phyloP scores from a whole-genome alignment of 2,113 vertebrate genomes.

The Nannospalax galili region DNA sequence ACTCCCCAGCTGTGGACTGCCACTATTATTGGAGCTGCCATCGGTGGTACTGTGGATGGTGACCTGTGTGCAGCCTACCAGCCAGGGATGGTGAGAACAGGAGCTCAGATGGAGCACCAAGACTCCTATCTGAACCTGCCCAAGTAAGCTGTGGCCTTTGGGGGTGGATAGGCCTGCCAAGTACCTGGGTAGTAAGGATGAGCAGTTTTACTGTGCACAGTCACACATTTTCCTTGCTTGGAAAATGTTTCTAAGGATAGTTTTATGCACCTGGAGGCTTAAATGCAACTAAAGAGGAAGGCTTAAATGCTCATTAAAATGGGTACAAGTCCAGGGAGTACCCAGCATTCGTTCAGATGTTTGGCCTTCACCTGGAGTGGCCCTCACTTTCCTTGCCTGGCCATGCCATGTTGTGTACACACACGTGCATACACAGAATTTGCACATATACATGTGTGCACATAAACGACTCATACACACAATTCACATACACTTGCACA shows the following conservation, averaged over 20 bases:
- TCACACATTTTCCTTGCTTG: neutral
- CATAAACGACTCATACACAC: neutral
- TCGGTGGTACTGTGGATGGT: neutral
- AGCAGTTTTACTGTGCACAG: neutral
- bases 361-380: neutral
- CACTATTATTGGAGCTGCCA: rapidly evolving
- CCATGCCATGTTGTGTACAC: rapidly evolving
- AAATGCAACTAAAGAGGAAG: neutral
- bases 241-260: neutral
- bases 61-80: neutral
- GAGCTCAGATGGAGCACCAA: rapidly evolving
- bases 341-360: too few species aligned
- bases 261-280: neutral
- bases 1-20: neutral
- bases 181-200: neutral
- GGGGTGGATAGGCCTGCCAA: neutral
- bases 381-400: neutral
- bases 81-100: neutral
- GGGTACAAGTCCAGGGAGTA: neutral
- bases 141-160: neutral
- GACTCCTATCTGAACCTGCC: neutral
- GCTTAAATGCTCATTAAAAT: neutral
- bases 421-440: neutral
- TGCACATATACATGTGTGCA: too few species aligned
- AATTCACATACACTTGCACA: too few species aligned